These are phyloP conservation scores for Fregetta grallaria DNA, from an alignment of 2,113 vertebrate species.

Conservation along the genomic window DNA sequence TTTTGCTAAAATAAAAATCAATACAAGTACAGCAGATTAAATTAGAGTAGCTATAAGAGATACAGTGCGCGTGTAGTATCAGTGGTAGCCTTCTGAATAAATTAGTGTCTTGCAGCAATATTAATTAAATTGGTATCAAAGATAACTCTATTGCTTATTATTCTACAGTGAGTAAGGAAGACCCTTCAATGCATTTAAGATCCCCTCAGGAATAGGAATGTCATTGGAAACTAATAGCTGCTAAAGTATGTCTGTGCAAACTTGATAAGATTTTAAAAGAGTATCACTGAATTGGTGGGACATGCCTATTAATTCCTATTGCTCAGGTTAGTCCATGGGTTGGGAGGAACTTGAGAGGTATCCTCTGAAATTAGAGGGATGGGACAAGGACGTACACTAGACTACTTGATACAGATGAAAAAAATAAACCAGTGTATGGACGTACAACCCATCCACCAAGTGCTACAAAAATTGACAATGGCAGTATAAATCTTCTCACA, in stretches of 20 bases:
- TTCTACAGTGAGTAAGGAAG: conserved; percentile 13
- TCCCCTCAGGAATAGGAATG: conserved; percentile 13
- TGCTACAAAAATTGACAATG: neutral
- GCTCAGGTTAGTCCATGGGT: neutral
- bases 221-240: conserved; percentile 35
- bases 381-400: rapidly evolving
- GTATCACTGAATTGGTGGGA: neutral
- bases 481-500: neutral
- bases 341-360: neutral
- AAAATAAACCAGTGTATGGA: neutral
- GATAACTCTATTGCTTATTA: conserved; percentile 46
- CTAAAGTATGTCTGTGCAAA: conserved; percentile 8
- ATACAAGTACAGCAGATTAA: neutral
- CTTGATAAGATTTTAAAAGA: neutral
- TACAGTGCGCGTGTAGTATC: neutral
- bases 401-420: neutral
- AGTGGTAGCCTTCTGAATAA: conserved; percentile 29
- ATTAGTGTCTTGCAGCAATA: conserved; percentile 32
- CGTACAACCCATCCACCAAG: neutral
- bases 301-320: neutral
- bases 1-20: conserved; percentile 13
- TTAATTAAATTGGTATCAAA: conserved; percentile 60
- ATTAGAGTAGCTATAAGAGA: neutral
- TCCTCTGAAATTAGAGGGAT: neutral
- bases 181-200: conserved; percentile 33